phyloP scores from a whole-genome alignment of 2,888 invertebrate species.

The Philonicus albiceps region DNA sequence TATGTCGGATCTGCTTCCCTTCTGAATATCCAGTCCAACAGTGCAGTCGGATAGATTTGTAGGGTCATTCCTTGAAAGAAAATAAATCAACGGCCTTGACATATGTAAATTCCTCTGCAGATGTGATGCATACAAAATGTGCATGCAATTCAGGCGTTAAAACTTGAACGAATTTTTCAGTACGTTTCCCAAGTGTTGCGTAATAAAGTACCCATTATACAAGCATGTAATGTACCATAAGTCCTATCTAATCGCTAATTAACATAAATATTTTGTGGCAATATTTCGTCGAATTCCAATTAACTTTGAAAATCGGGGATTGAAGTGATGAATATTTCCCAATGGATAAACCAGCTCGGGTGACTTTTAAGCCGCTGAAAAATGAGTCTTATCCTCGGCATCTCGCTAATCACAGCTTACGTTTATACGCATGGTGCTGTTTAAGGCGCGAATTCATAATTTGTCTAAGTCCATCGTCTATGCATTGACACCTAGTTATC shows the following conservation, averaged over 20 bases:
- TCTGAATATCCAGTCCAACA: not conserved
- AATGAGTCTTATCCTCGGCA: not conserved
- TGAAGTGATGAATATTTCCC: not conserved
- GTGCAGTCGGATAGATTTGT: not conserved
- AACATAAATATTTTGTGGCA: not conserved
- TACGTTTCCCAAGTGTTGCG: not conserved
- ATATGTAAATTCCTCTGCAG: not conserved
- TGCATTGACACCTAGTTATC: not conserved
- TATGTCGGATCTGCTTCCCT: not conserved
- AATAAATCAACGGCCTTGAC: not conserved
- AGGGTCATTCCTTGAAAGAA: not conserved
- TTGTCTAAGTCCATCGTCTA: not conserved
- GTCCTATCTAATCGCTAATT: not conserved
- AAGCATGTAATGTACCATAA: not conserved
- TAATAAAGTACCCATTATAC: not conserved
- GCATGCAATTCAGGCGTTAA: not conserved
- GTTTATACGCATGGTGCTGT: not conserved
- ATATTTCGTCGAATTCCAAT: not conserved
- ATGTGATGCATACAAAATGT: not conserved
- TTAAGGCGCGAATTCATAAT: not conserved
- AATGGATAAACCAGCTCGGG: not conserved
- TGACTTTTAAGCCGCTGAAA: not conserved
- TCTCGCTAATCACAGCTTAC: not conserved
- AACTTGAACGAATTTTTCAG: not conserved
- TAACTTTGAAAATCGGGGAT: not conserved